Conservation (phyloP, 2,113 vertebrate species). For the Nyctereutes procyonoides region DNA sequence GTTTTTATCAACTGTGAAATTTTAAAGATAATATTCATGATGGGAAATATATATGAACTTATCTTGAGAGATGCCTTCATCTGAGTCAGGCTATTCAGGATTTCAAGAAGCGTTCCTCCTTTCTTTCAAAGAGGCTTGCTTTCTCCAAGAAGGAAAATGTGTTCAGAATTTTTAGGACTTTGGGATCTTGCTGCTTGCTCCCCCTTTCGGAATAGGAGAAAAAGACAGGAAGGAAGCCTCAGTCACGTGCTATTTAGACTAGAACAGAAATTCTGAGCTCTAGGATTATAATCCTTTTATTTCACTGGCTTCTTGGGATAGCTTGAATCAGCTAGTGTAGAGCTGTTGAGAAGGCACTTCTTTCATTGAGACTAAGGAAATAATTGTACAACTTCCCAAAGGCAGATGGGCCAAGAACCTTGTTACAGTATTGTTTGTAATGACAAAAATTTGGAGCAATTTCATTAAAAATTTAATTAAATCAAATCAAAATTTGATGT, state of each 20-base stretch:
- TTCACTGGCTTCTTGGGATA: constrained; percentile 28
- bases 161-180: neutral
- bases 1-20: constrained; percentile 47
- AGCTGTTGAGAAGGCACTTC: neutral
- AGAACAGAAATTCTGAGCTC: neutral
- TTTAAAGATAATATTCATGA: neutral
- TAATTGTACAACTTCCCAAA: neutral
- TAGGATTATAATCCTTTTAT: constrained; percentile 36
- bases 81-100: neutral
- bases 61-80: neutral
- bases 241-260: neutral
- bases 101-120: neutral
- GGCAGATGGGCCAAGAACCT: neutral
- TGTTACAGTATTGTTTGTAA: neutral
- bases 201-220: constrained; percentile 12
- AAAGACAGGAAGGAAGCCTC: neutral
- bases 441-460: constrained; percentile 40
- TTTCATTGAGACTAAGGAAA: constrained; percentile 34
- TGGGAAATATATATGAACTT: neutral
- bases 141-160: neutral
- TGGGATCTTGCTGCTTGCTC: constrained; percentile 7
- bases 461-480: constrained; percentile 40
- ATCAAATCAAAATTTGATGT: constrained; percentile 7
- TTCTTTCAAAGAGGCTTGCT: neutral
- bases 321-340: neutral